Conservation (phyloP, 2,888 invertebrate genomes). For the Lepidochitona cinerea region DNA sequence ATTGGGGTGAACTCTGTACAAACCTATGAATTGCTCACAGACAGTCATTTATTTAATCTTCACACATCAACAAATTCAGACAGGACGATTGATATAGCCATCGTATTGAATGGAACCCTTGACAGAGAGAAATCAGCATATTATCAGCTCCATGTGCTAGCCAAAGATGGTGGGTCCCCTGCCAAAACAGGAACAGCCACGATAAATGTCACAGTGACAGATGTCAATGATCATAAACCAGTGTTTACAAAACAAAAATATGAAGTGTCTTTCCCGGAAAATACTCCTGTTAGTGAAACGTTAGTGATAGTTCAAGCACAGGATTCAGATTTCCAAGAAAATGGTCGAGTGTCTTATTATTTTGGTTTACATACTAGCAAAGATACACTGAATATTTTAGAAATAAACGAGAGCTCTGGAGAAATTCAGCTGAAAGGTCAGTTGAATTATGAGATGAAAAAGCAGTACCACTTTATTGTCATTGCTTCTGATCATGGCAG, state of each 20-base stretch:
- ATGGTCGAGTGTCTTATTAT: background rate
- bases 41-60: slow-evolving; percentile 44
- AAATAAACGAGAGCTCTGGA: background rate
- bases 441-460: slow-evolving; percentile 2
- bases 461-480: background rate
- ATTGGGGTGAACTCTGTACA: slow-evolving; percentile 50
- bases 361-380: background rate
- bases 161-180: slow-evolving; percentile 53
- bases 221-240: slow-evolving; percentile 7
- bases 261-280: background rate
- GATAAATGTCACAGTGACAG: background rate
- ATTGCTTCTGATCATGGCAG: slow-evolving; percentile 5
- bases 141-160: slow-evolving; percentile 52
- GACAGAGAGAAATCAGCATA: slow-evolving; percentile 48
- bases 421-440: background rate
- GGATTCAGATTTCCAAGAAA: background rate
- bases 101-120: slow-evolving; percentile 43
- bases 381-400: background rate
- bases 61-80: slow-evolving; percentile 36
- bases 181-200: slow-evolving; percentile 36
- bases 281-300: background rate
- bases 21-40: slow-evolving; percentile 46
- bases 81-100: slow-evolving; percentile 48
- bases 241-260: background rate
- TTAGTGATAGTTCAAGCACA: background rate